Evolutionary conservation across 1,140 invertebrate species (phyloP).

Genomic region (Sinonovacula constricta): DNA sequence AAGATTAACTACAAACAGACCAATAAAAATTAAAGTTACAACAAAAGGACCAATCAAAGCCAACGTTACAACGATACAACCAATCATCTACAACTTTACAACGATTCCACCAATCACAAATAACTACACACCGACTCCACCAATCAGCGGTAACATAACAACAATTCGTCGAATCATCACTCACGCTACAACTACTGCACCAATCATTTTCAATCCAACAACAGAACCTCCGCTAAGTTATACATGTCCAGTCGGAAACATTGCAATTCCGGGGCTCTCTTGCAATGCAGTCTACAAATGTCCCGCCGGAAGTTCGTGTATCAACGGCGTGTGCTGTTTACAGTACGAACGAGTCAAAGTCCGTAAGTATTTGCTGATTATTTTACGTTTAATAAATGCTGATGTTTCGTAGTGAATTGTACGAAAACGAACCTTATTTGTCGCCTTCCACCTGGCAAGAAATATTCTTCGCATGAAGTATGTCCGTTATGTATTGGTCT

Average conservation of each 20-base stretch:
- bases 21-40: neutral
- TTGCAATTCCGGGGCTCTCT: slow-evolving; percentile 17
- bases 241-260: slow-evolving; percentile 25
- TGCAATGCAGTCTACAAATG: slow-evolving; percentile 22
- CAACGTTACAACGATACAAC: neutral
- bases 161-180: neutral
- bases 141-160: neutral
- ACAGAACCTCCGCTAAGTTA: neutral
- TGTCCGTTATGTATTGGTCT: neutral
- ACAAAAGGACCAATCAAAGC: neutral
- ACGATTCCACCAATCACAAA: neutral
- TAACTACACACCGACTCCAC: neutral
- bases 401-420: too few relatives aligned
- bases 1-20: neutral
- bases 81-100: neutral
- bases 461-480: neutral
- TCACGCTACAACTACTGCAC: neutral
- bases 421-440: too few relatives aligned
- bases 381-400: neutral
- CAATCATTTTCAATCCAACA: neutral
- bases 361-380: slow-evolving; percentile 16
- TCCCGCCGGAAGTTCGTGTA: slow-evolving; percentile 32
- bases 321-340: slow-evolving; percentile 22
- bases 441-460: too few relatives aligned
- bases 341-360: slow-evolving; percentile 14